Evolutionary conservation across 2,888 invertebrate genomes (phyloP).

Genomic region (Abrostola tripartita): DNA sequence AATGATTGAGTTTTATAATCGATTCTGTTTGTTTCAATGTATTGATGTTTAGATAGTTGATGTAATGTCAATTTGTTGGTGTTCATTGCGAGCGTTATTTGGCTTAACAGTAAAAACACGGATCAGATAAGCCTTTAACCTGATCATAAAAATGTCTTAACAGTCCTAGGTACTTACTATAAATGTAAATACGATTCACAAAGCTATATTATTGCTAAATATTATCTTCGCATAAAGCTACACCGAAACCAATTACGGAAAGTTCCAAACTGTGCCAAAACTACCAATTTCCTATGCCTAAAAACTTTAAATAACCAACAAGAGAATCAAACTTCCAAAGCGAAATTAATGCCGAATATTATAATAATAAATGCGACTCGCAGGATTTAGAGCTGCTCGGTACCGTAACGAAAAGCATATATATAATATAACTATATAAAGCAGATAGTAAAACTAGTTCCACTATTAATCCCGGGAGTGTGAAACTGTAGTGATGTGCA

Average conservation of each 20-base stretch:
- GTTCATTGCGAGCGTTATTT: not conserved
- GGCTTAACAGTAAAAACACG: no score
- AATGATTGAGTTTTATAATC: constrained; percentile 63
- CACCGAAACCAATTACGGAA: not conserved
- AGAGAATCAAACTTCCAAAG: constrained; percentile 51
- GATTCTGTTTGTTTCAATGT: constrained; percentile 39
- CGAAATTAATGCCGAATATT: constrained; percentile 55
- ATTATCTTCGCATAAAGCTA: no score
- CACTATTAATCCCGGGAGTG: constrained; percentile 58
- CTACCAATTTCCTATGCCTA: constrained; percentile 26
- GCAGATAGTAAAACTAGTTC: constrained; percentile 57
- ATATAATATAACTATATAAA: constrained; percentile 42
- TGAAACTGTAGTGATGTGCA: constrained; percentile 52
- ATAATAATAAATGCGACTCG: constrained; percentile 59
- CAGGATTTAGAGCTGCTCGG: constrained; percentile 45
- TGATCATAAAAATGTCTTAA: no score
- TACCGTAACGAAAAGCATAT: constrained; percentile 43
- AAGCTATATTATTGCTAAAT: no score
- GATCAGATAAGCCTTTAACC: no score
- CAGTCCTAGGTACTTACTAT: no score
- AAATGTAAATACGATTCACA: no score
- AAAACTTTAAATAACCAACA: constrained; percentile 49
- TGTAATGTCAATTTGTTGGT: constrained; percentile 5
- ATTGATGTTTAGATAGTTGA: constrained; percentile 30
- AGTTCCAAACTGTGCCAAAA: constrained; percentile 11